Evolutionary conservation across 1,140 invertebrate genomes (phyloP).

Genomic region (Calephelis nemesis): DNA sequence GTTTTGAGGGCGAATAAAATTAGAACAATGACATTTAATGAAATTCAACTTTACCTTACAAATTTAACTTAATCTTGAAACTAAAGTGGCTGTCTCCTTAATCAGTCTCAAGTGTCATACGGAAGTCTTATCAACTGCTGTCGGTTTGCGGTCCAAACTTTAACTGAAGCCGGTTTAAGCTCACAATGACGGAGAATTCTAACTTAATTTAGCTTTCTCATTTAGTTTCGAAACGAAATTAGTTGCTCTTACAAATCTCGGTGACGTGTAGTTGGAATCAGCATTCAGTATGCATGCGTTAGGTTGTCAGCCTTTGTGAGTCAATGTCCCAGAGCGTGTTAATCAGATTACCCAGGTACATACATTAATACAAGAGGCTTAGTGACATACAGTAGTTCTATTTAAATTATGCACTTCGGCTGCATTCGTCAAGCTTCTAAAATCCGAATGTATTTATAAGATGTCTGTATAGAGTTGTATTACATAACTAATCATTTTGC

Average conservation of each 20-base stretch:
- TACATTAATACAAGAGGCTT: not conserved
- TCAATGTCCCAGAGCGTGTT: slow-evolving; percentile 38
- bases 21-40: not conserved
- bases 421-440: no score
- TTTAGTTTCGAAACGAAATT: slow-evolving; percentile 46
- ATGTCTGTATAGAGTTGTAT: no score
- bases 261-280: slow-evolving; percentile 19
- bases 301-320: slow-evolving; percentile 26
- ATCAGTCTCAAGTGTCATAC: slow-evolving; percentile 22
- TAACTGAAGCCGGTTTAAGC: slow-evolving; percentile 24
- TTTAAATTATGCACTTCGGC: no score
- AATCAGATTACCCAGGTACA: slow-evolving; percentile 40
- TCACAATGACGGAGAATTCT: slow-evolving; percentile 37
- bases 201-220: slow-evolving; percentile 37
- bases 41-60: not conserved
- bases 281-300: slow-evolving; percentile 51
- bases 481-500: no score
- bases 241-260: slow-evolving; percentile 28
- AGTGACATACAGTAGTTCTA: no score
- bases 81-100: slow-evolving; percentile 20
- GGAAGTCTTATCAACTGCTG: slow-evolving; percentile 27
- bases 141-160: slow-evolving; percentile 33
- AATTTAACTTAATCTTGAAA: slow-evolving; percentile 3
- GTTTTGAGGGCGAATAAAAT: no score
- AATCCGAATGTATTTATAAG: no score